These are phyloP conservation scores for Fopius arisanus DNA, from an alignment of 1,140 invertebrate species.

Conservation along the genomic window DNA sequence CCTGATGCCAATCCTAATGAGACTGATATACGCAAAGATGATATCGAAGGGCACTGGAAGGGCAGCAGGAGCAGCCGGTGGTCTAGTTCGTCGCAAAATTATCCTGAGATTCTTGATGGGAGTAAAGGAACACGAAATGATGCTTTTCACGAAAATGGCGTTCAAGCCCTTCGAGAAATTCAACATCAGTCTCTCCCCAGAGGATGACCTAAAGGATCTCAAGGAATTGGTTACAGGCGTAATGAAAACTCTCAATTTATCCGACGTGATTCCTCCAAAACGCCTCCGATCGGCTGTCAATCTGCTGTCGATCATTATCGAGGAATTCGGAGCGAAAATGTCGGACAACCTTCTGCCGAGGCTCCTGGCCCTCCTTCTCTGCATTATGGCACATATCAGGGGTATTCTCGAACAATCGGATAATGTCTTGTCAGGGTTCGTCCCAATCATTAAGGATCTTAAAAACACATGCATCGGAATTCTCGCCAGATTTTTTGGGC, in stretches of 20 bases:
- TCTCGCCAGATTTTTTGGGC: conserved; percentile 78
- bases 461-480: conserved; percentile 69
- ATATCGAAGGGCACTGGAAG: conserved; percentile 74
- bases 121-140: conserved; percentile 79
- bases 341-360: conserved; percentile 71
- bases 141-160: conserved; percentile 82
- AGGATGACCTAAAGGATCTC: conserved; percentile 48
- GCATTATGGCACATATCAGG: conserved; percentile 71
- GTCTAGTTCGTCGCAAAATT: conserved; percentile 74
- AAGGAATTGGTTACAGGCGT: conserved; percentile 62
- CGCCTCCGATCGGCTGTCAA: conserved; percentile 79
- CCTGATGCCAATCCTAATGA: conserved; percentile 82
- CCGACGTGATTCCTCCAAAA: conserved; percentile 74
- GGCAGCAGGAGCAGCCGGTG: conserved; percentile 76
- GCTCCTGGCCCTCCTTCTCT: conserved; percentile 77
- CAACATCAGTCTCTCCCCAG: conserved; percentile 62
- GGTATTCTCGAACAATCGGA: conserved; percentile 67
- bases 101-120: conserved; percentile 87
- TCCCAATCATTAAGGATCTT: conserved; percentile 74
- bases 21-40: conserved; percentile 92
- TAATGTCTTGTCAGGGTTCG: conserved; percentile 70
- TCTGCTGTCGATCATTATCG: conserved; percentile 80
- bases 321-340: conserved; percentile 84
- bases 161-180: conserved; percentile 78
- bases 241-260: conserved; percentile 65